These are phyloP conservation scores for Orussus abietinus DNA, from an alignment of 1,140 invertebrate genomes.

Conservation along the genomic window DNA sequence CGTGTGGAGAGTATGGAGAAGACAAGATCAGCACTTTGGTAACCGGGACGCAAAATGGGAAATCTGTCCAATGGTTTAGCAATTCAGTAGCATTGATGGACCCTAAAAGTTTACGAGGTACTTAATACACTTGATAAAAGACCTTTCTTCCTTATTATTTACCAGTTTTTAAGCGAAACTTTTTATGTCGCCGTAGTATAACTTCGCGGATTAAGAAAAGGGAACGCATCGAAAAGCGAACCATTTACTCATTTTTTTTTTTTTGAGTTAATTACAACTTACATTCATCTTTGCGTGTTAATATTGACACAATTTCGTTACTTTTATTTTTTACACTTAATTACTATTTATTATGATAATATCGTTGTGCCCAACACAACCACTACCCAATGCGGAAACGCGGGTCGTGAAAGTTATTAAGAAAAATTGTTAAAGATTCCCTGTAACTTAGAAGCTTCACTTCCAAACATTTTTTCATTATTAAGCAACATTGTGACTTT, in stretches of 20 bases:
- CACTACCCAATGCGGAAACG: no score
- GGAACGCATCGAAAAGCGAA: not conserved
- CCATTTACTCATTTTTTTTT: slow-evolving; percentile 5
- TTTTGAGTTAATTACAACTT: slow-evolving; percentile 5
- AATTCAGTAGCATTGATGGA: slow-evolving; percentile 55
- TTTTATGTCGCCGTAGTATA: not conserved
- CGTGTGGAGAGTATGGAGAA: slow-evolving; percentile 83
- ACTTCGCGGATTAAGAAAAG: no score
- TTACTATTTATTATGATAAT: no score
- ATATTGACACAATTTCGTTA: not conserved
- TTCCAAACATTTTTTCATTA: no score
- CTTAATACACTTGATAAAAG: slow-evolving; percentile 23
- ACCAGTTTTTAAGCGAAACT: not conserved
- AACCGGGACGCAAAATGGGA: slow-evolving; percentile 70
- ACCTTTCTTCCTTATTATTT: not conserved
- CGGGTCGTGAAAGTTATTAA: no score
- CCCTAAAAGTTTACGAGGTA: slow-evolving; percentile 56
- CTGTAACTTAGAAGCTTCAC: no score
- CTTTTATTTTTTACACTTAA: not conserved
- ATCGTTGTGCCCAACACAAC: no score
- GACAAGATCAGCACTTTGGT: slow-evolving; percentile 72
- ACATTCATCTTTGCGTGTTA: slow-evolving; percentile 4
- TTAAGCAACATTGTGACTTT: slow-evolving; percentile 6
- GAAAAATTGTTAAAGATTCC: no score
- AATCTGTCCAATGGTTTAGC: slow-evolving; percentile 64